Conservation (phyloP, 1,140 invertebrate species). For the Carposina sasakii region DNA sequence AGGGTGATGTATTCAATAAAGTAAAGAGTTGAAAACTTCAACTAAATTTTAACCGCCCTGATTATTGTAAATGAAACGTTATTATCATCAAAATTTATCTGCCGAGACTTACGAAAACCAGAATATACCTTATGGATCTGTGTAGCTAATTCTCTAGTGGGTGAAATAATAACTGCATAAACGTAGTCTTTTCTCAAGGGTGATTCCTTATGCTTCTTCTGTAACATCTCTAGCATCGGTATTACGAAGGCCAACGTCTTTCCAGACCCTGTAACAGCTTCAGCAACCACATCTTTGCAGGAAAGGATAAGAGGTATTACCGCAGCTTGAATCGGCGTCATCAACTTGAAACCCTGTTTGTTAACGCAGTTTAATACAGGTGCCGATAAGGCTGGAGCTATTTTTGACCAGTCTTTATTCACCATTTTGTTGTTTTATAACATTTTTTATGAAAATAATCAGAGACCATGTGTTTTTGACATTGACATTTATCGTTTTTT, state of each 20-base stretch:
- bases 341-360: conserved; percentile 50
- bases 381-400: conserved; percentile 39
- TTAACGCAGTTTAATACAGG: conserved; percentile 51
- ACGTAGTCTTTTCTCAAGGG: conserved; percentile 85
- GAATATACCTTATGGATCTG: conserved; percentile 87
- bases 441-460: neutral
- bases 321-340: conserved; percentile 79
- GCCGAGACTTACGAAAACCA: too few species aligned
- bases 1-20: too few species aligned
- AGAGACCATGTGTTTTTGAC: conserved; percentile 37
- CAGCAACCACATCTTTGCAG: conserved; percentile 96
- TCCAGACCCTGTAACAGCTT: conserved; percentile 97
- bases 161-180: conserved; percentile 91
- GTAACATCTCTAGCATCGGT: conserved; percentile 89
- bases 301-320: conserved; percentile 92
- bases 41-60: too few species aligned
- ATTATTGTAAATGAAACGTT: too few species aligned
- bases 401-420: conserved; percentile 54
- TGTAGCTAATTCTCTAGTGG: conserved; percentile 92
- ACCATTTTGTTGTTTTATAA: conserved; percentile 39
- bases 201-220: conserved; percentile 75
- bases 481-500: conserved; percentile 7
- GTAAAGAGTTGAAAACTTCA: too few species aligned
- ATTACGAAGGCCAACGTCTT: conserved; percentile 97
- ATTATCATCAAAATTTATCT: too few species aligned